Conservation (phyloP, 2,888 invertebrate genomes). For the Ichneumon xanthorius region DNA sequence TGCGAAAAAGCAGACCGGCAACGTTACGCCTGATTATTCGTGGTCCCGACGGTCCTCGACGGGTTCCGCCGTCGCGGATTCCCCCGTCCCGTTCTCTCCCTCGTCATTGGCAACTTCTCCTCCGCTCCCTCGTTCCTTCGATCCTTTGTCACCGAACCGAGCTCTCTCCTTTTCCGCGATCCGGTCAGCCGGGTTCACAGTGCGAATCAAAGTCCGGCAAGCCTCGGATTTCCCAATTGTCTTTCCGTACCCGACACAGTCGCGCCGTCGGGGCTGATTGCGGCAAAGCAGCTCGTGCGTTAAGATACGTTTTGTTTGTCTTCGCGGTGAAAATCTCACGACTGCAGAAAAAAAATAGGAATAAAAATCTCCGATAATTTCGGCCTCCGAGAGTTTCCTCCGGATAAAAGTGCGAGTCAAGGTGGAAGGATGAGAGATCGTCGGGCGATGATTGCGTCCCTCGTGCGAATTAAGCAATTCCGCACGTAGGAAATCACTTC, state of each 20-base stretch:
- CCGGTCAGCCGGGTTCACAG: conserved; percentile 39
- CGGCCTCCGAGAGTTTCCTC: not conserved
- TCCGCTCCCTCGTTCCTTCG: conserved; percentile 5
- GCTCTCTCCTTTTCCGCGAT: conserved; percentile 35
- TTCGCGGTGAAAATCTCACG: not conserved
- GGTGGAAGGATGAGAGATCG: conserved; percentile 30
- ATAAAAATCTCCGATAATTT: not conserved
- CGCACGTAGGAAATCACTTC: conserved; percentile 50
- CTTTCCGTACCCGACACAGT: conserved; percentile 19
- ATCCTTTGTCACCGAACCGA: conserved; percentile 44
- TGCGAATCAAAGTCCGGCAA: conserved; percentile 25
- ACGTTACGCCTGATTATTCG: conserved; percentile 69
- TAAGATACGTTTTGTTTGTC: conserved; percentile 17
- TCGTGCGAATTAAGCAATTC: conserved; percentile 43
- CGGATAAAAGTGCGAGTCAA: not conserved
- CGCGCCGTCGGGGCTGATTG: not conserved
- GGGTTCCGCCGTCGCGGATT: conserved; percentile 41
- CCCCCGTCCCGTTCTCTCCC: conserved; percentile 20
- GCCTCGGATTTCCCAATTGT: conserved; percentile 23
- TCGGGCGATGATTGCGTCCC: conserved; percentile 28
- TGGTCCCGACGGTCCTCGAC: conserved; percentile 32
- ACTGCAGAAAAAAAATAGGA: not conserved
- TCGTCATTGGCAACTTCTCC: conserved; percentile 8
- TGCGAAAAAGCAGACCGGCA: conserved; percentile 63
- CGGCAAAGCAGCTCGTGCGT: conserved; percentile 25